phyloP scores from a whole-genome alignment of 1,140 invertebrate genomes.

The Achroia grisella region DNA sequence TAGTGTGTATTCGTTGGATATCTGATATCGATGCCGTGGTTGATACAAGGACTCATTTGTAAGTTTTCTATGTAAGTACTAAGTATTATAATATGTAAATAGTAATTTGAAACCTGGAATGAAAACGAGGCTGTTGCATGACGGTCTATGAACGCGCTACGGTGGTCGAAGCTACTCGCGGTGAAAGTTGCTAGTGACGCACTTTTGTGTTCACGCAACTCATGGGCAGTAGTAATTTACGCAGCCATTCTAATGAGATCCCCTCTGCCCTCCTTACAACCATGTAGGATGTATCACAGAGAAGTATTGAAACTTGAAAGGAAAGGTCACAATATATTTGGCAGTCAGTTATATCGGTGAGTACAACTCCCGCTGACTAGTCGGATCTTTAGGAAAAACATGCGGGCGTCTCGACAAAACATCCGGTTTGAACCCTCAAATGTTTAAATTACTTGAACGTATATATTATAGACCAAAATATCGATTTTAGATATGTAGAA shows the following conservation, averaged over 20 bases:
- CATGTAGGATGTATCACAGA: slow-evolving; percentile 9
- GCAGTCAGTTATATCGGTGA: slow-evolving; percentile 34
- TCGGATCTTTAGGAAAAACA: slow-evolving; percentile 26
- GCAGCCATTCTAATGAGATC: slow-evolving; percentile 26
- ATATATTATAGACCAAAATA: too few relatives aligned
- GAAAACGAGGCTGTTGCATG: slow-evolving; percentile 10
- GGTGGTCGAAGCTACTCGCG: slow-evolving; percentile 17
- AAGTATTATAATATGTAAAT: background rate
- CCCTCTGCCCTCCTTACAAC: slow-evolving; percentile 14
- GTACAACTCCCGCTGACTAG: slow-evolving; percentile 15
- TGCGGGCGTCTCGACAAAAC: slow-evolving; percentile 28
- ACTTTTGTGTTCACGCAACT: slow-evolving; percentile 51
- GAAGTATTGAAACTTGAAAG: slow-evolving; percentile 19
- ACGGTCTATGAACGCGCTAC: slow-evolving; percentile 19
- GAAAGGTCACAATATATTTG: slow-evolving; percentile 25
- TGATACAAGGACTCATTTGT: too few relatives aligned
- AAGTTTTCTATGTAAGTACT: too few relatives aligned
- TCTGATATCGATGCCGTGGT: too few relatives aligned
- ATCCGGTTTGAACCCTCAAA: slow-evolving; percentile 8
- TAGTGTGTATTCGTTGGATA: too few relatives aligned
- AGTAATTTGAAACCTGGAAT: slow-evolving; percentile 2
- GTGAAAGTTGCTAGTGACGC: slow-evolving; percentile 61
- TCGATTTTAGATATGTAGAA: too few relatives aligned
- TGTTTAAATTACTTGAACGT: too few relatives aligned
- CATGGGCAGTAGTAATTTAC: slow-evolving; percentile 33